Percentiles rank a stretch among this genome's conserved stretches.
phyloP scores from a whole-genome alignment of 2,797 vertebrate genomes.

The Fundulus diaphanus region DNA sequence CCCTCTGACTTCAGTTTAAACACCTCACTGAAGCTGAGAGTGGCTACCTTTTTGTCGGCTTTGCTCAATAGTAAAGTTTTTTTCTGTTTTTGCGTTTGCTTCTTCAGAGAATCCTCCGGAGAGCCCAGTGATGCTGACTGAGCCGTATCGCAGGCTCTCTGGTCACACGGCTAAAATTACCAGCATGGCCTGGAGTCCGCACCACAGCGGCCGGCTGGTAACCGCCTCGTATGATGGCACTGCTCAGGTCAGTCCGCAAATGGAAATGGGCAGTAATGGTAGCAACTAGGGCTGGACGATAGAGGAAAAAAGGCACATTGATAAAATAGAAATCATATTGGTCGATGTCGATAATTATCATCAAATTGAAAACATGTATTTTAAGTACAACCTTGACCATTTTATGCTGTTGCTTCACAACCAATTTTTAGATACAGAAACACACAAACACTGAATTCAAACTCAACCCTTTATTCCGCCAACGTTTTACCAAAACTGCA shows the following conservation, averaged over 20 bases:
- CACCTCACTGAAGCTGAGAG: background rate
- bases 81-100: background rate
- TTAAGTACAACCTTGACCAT: too few species aligned
- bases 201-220: slow-evolving; percentile 88
- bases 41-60: background rate
- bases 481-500: too few species aligned
- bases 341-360: too few species aligned
- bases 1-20: background rate
- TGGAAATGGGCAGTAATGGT: background rate
- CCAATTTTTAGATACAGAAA: too few species aligned
- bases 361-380: too few species aligned
- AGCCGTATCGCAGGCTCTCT: slow-evolving; percentile 88
- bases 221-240: slow-evolving; percentile 94
- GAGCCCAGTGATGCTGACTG: slow-evolving; percentile 83
- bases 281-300: too few species aligned
- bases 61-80: background rate
- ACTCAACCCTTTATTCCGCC: too few species aligned
- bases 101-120: slow-evolving; percentile 83
- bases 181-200: slow-evolving; percentile 92
- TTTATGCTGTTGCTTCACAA: too few species aligned
- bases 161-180: slow-evolving; percentile 96
- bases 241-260: slow-evolving; percentile 84
- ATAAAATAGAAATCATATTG: too few species aligned
- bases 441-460: too few species aligned
- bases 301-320: too few species aligned